These are phyloP conservation scores for Mormyrops attenuatus DNA, from an alignment of 2,797 vertebrate species.

Conservation along the genomic window DNA sequence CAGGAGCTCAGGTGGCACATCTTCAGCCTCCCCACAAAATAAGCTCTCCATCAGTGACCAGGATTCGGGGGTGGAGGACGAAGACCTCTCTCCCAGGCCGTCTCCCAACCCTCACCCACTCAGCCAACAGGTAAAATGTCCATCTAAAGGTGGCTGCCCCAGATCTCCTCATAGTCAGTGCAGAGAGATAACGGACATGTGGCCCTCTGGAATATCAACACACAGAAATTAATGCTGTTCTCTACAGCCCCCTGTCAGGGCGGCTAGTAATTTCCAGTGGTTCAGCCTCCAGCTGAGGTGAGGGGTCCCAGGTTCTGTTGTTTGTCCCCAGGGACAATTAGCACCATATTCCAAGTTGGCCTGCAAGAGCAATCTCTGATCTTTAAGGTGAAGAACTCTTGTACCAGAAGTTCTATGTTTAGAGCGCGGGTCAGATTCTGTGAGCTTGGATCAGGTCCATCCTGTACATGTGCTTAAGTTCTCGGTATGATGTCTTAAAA, in stretches of 20 bases:
- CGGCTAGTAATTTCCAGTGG: not conserved
- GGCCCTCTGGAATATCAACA: not conserved
- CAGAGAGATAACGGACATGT: not conserved
- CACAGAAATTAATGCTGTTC: not conserved
- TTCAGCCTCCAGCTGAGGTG: not conserved
- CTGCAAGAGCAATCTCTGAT: not conserved
- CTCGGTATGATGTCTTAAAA: not conserved
- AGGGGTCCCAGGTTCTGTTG: not conserved
- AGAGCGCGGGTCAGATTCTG: not conserved
- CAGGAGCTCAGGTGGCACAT: slow-evolving; percentile 41
- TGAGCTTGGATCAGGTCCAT: not conserved
- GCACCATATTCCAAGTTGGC: not conserved
- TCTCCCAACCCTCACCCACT: slow-evolving; percentile 84
- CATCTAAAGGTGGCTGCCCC: not conserved
- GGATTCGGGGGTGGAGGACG: slow-evolving; percentile 89
- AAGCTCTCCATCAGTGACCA: slow-evolving; percentile 71
- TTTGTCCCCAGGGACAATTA: not conserved
- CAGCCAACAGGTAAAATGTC: slow-evolving; percentile 69
- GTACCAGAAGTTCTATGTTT: not conserved
- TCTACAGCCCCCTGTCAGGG: not conserved
- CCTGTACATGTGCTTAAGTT: not conserved
- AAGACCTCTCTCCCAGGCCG: slow-evolving; percentile 87
- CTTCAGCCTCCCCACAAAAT: slow-evolving; percentile 45
- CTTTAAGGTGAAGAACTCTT: not conserved
- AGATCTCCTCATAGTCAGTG: not conserved